Evolutionary conservation across 2,113 vertebrate species (phyloP), one percentile per base, ranked within the genome.

Genomic region (Epinephelus cyanopodus): DNA sequence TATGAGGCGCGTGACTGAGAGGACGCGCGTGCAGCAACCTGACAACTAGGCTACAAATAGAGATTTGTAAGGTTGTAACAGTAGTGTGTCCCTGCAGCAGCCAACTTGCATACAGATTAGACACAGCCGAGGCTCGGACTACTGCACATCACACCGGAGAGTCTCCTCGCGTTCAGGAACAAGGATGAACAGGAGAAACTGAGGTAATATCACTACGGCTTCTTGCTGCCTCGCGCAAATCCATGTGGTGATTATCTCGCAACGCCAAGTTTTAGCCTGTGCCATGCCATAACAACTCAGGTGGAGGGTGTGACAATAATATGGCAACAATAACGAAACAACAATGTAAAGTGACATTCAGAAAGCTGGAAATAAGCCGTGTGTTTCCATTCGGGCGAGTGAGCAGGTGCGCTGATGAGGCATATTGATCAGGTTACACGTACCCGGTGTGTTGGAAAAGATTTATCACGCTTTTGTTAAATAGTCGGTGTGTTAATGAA

Each of bases 261-360:
- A 45, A 63, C 62, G 75, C 64, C 82, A 89, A 93, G 89, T 93
- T 92, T 79, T 57, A 77, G 56, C 52, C 74, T 62, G 72, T 65
- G 75, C 75, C 25, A n/a, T 65, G 75, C 75, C 23, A 21, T 62
- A 66, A 47, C 68, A 87, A 87, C 79, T 91, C 83, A 63, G 29
- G 69, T 33, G 54, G 65, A 39, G 68, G 81, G 66, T 72, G 82
- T 65, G 71, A 84, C 58, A 64, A 33, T 23, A 65, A 4, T 54
- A 21, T 27, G 18, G 19, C 19, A 68, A 53, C 19, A 67, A 53
- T 21, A 69, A 37, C n/a, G 53, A 17, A 37, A 68, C 4, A 39
- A 54, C 1, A 39, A 12, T 45, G 58, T 15, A n/a, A 77, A 47
- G 1, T 39, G 23, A 54, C 3, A 23, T 1, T 3, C 2, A 13